Evolutionary conservation across 2,113 vertebrate genomes (phyloP), one percentile per base, ranked within the genome.

Genomic region (Equus quagga): DNA sequence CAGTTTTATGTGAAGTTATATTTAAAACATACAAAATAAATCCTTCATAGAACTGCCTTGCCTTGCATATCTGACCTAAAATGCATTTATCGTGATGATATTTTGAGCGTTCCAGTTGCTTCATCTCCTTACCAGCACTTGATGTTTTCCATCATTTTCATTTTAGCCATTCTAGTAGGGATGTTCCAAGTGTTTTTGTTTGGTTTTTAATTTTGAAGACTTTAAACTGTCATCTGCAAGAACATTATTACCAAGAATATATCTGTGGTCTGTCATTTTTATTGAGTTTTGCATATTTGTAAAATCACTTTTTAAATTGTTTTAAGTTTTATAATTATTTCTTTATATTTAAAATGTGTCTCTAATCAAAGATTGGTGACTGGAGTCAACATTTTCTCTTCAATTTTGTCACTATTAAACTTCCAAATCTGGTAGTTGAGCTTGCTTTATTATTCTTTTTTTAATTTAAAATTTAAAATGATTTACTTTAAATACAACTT

Each of bases 201-300:
- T 60, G 26, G 31, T 84, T 83, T 90, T 69, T 79, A 69, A 80
- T 84, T 96, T 80, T 89, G 65, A 89, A 54, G 23, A n/a, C 92
- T 80, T 87, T 87, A 81, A 49, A 49, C 58, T 81, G 21, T 80
- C 41, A 69, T 44, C 15, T 80, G 41, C 28, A 81, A 87, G 60
- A 76, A 82, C 17, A 73, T 28, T n/a, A 58, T 90, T 86, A 93
- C 9, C n/a, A 95, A 23, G 8, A 89, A 9, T 76, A 44, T 6
- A 75, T 85, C 78, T 46, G 56, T 11, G 5, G 41, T 44, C 31
- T 24, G 6, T 92, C 33, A 46, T 88, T 92, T 78, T 87, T 70
- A 70, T 10, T 82, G 23, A 78, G 41, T 73, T 92, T 92, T 94
- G 1, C 19, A 3, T 79, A 72, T 88, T 92, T 92, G 2, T 75